Base-by-base conservation (phyloP, 92 coral and sea anemone species). In the Muricea muricata region DNA sequence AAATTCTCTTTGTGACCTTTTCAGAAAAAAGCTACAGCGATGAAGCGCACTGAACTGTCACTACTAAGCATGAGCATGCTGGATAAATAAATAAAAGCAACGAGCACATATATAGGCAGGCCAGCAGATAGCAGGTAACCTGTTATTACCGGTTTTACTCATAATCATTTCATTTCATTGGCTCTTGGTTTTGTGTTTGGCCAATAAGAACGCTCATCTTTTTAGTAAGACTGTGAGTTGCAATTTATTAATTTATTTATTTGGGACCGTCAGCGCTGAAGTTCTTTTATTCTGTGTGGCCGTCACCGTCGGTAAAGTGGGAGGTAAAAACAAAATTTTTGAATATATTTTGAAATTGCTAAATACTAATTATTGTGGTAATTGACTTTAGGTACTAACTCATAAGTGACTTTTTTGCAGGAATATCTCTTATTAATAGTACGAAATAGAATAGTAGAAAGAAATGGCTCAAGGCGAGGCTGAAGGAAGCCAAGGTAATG, bases 401-500 rank as follows among this genome's bases (percentile, higher is more conserved):
- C 17, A 29, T 60, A 60, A 29, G 24, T 29, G 9, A 14, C 31
- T 9, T 24, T 60, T 60, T 60, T 60, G 21, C 14, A 42, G 15
- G 15, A 26, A 60, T 60, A 24, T 32, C 17, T 60, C 34, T 60
- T 20, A 17, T 60, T 60, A 32, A 54, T 17, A 17, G 14, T 54
- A 54, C 24, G n/a, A 54, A 54, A 14, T 54, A 54, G 24, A 60
- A 25, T 60, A 21, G 15, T 5, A 13, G 68, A 60, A 60, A 60
- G 33, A 60, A 60, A 60, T 24, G 32, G 34, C 33, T 28, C 33
- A 24, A 60, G 26, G 68, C 24, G 24, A 32, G 32, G 34, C 33
- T 28, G 68, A 24, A 60, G 26, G 68, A 60, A 58, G 66, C 66
- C 30, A 58, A 58, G 66, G 66, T 58, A 58, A 20, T 20, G 66